Base-by-base conservation (phyloP, 2,113 vertebrate species). In the Apus apus region DNA sequence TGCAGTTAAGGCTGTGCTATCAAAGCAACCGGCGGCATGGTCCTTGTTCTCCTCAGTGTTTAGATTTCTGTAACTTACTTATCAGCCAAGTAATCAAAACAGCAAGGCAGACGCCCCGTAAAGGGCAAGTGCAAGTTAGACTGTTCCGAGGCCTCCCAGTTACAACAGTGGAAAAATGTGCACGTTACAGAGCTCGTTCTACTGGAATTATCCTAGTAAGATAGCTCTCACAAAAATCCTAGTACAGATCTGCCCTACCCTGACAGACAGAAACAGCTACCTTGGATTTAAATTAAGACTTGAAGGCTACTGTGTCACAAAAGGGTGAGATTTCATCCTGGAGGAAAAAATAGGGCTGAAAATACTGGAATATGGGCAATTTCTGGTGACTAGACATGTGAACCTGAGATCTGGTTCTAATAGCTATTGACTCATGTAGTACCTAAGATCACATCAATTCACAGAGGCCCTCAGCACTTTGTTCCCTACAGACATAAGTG, bases 41-140 rank as follows among this genome's bases (percentile, higher is more conserved):
- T 72, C 71, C 67, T 93, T 91, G 57, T 45, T 91, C 87, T 87
- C 21, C 30, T 85, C 71, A n/a, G 30, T 90, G 90, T 90, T 95
- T 92, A 73, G 40, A 90, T 92, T 90, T 57, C 58, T 96, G 78
- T 73, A 76, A 38, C 65, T 68, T 62, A 57, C 50, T 93, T 92
- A 93, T 88, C 71, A 73, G 19, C 8, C 27, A 66, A 91, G 27
- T 54, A 85, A 94, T 80, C 87, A 91, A 79, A 97, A 87, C 71
- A 88, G 51, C 40, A 83, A 93, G n/a, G 45, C 58, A 95, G 85
- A 87, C 17, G 3, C 45, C 38, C 85, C 62, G 54, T 48, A 83
- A 89, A 87, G 67, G 58, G 22, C 72, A 91, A 88, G 85, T 21
- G 15, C 38, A 50, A 65, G 34, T 58, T 72, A 22, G 11, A n/a